A percentile compares a stretch with the other conserved stretches of the same genome.
These are phyloP conservation scores for Cydia fagiglandana DNA, from an alignment of 1,140 invertebrate genomes.

Conservation along the genomic window DNA sequence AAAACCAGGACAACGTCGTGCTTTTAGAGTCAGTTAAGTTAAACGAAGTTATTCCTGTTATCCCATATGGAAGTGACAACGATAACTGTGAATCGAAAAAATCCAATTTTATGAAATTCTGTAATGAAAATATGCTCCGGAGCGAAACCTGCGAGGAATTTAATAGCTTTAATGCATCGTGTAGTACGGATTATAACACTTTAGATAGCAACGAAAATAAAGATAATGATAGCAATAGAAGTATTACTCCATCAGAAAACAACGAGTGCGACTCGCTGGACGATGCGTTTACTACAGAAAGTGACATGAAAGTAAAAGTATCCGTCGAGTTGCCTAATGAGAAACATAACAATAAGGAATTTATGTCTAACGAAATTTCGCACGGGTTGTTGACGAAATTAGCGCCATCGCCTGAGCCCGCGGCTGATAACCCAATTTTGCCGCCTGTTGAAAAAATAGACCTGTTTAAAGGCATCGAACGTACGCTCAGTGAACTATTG, in stretches of 20 bases:
- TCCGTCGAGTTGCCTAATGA: constrained; percentile 55
- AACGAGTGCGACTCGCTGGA: constrained; percentile 68
- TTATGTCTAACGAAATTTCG: constrained; percentile 46
- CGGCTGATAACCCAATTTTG: constrained; percentile 47
- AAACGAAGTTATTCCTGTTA: constrained; percentile 58
- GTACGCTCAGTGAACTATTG: constrained; percentile 77
- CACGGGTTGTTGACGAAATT: constrained; percentile 46
- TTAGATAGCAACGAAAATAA: constrained; percentile 58
- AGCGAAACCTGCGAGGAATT: constrained; percentile 70
- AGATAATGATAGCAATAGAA: constrained; percentile 57
- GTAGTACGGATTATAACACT: constrained; percentile 59
- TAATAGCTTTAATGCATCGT: constrained; percentile 68
- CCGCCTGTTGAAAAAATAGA: constrained; percentile 69
- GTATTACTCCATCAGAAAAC: constrained; percentile 56
- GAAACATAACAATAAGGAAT: constrained; percentile 45
- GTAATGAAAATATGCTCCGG: constrained; percentile 70
- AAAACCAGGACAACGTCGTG: constrained; percentile 57
- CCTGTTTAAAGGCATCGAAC: constrained; percentile 79
- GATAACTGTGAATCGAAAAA: constrained; percentile 48
- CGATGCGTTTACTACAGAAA: constrained; percentile 56
- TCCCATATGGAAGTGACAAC: constrained; percentile 53
- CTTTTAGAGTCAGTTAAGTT: constrained; percentile 66
- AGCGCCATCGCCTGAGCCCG: constrained; percentile 57
- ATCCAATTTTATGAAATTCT: constrained; percentile 63
- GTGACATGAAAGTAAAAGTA: constrained; percentile 70